Percentiles rank a stretch among this genome's conserved stretches.
phyloP scores from a whole-genome alignment of 1,140 invertebrate genomes.

The Drosophila malerkotliana region DNA sequence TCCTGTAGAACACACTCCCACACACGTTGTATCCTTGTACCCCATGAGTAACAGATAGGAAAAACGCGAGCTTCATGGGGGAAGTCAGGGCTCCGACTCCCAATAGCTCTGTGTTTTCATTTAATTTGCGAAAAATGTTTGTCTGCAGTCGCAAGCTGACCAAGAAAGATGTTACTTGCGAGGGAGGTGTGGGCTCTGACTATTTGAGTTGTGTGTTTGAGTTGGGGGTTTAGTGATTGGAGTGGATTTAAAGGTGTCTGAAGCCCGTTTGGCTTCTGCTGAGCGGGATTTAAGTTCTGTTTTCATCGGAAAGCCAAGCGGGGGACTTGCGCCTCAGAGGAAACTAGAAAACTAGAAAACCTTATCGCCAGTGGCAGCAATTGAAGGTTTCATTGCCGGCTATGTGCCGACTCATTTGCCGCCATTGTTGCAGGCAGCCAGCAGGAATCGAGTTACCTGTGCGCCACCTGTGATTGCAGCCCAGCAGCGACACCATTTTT shows the following conservation, averaged over 20 bases:
- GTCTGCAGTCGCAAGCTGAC: conserved; percentile 40
- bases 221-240: conserved; percentile 26
- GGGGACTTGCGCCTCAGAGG: background rate
- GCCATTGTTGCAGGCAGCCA: background rate
- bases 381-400: conserved; percentile 27
- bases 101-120: conserved; percentile 67
- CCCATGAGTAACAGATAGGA: too few relatives aligned
- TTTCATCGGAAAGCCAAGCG: background rate
- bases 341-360: conserved; percentile 15
- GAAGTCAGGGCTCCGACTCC: conserved; percentile 27
- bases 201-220: conserved; percentile 1
- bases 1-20: too few relatives aligned
- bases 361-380: conserved; percentile 19
- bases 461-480: conserved; percentile 57
- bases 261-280: background rate
- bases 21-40: too few relatives aligned
- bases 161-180: conserved; percentile 39
- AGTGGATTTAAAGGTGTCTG: conserved; percentile 7
- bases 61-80: too few relatives aligned
- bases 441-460: conserved; percentile 32
- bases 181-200: conserved; percentile 3
- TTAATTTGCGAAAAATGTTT: conserved; percentile 83
- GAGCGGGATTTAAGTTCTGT: conserved; percentile 4
- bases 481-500: conserved; percentile 63
- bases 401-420: conserved; percentile 16